Conservation (phyloP, 2,113 vertebrate species). For the Elanus axillaris region DNA sequence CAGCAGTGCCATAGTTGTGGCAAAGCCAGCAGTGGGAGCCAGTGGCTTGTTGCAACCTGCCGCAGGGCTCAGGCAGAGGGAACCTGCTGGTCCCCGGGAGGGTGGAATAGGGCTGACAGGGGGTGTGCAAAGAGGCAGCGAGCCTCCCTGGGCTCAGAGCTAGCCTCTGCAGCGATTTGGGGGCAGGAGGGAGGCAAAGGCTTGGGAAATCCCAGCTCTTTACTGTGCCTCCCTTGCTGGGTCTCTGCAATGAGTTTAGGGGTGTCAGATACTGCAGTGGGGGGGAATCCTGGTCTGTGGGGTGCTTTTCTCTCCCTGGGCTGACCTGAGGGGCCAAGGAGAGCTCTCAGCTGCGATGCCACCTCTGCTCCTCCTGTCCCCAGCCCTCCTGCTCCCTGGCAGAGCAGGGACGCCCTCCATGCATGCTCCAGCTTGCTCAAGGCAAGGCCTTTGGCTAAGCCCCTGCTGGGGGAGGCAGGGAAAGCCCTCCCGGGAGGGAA, state of each 20-base stretch:
- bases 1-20: rapidly evolving
- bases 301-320: not conserved
- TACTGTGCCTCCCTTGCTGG: not conserved
- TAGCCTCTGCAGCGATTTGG: not conserved
- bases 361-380: not conserved
- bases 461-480: not conserved
- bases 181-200: not conserved
- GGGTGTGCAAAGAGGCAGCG: not conserved
- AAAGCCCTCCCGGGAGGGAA: not conserved
- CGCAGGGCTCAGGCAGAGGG: not conserved
- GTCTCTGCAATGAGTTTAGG: not conserved
- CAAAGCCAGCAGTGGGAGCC: not conserved
- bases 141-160: not conserved
- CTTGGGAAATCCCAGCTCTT: not conserved
- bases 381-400: not conserved
- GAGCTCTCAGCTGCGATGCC: not conserved
- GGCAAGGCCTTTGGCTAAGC: not conserved
- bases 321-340: not conserved
- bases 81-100: rapidly evolving
- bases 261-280: rapidly evolving
- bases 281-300: rapidly evolving
- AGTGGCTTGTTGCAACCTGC: not conserved
- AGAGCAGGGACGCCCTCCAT: not conserved
- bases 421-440: not conserved
- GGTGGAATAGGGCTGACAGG: not conserved